Evolutionary conservation across 2,113 vertebrate species (phyloP).

Genomic region (Microcebus ravelobensis): DNA sequence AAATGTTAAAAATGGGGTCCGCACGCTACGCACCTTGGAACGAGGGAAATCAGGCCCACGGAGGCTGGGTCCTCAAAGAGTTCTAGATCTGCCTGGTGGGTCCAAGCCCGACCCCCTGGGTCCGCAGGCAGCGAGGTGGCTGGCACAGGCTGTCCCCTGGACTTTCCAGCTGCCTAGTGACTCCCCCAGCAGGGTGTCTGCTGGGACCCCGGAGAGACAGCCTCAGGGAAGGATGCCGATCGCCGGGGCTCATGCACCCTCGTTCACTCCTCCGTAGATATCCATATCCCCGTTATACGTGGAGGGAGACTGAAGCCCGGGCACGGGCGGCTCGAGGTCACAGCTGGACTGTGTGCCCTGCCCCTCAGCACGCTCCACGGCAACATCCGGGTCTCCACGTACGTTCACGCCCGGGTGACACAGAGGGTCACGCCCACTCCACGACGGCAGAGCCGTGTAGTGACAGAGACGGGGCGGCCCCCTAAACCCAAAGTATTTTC

Average conservation of each 20-base stretch:
- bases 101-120: rapidly evolving
- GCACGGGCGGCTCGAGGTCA: neutral
- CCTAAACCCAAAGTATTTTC: neutral
- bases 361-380: rapidly evolving
- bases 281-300: rapidly evolving
- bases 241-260: rapidly evolving
- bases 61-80: neutral
- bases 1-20: neutral
- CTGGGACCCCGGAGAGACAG: rapidly evolving
- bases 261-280: rapidly evolving
- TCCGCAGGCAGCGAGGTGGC: rapidly evolving
- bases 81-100: rapidly evolving
- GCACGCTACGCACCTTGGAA: rapidly evolving
- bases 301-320: neutral
- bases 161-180: neutral
- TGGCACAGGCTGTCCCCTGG: no score
- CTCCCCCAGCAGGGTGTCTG: rapidly evolving
- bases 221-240: rapidly evolving
- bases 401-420: neutral
- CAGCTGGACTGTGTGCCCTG: neutral
- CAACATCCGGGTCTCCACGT: rapidly evolving
- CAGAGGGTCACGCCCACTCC: no score
- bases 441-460: rapidly evolving
- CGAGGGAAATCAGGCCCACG: rapidly evolving
- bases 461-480: neutral